Base-by-base conservation (phyloP, 2,113 vertebrate genomes). In the Scatophagus argus region DNA sequence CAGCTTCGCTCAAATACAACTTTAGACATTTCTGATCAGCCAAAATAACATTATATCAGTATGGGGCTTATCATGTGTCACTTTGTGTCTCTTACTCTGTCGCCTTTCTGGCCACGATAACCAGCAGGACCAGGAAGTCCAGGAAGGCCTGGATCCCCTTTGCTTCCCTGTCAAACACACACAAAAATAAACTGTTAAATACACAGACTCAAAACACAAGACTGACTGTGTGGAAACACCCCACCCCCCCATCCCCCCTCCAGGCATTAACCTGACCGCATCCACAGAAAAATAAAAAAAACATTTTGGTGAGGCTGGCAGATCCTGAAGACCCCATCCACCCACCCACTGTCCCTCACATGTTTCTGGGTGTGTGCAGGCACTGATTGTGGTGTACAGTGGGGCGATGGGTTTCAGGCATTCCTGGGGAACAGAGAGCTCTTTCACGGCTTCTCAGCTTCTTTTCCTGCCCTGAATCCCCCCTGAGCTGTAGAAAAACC, bases 91-190 rank as follows among this genome's bases (percentile, higher is more conserved):
- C 96, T 96, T 95, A 99, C 98, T 96, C 97, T 93, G 83, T 98
- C 96, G 62, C 98, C 98, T 87, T 95, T 96, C 88, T 94, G 89
- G 64, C 98, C 98, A 70, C 86, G 93, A 56, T 96, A 95, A 47
- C 98, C 98, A 83, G 96, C 91, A 23, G 96, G 96, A 11, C 98
- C 98, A 61, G 98, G 96, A 72, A 98, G 89, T 85, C 98, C 98
- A 63, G 97, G 96, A 80, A 98, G 94, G 31, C 98, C 98, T 21
- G 92, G 95, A 83, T 95, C 94, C 17, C 98, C 98, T 88, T 93
- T 93, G 73, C 92, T 38, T 77, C 98, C 98, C 98, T 99, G 92
- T 91, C 68, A 81, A 94, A 92, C 90, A 82, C 36, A 75, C 31
- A 73, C 61, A 70, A 10, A 62, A 89, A 67, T 19, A 82, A 75